Percentiles rank a stretch among this genome's conserved stretches.
phyloP scores from a whole-genome alignment of 2,888 invertebrate species.

The Plemyria rubiginata region DNA sequence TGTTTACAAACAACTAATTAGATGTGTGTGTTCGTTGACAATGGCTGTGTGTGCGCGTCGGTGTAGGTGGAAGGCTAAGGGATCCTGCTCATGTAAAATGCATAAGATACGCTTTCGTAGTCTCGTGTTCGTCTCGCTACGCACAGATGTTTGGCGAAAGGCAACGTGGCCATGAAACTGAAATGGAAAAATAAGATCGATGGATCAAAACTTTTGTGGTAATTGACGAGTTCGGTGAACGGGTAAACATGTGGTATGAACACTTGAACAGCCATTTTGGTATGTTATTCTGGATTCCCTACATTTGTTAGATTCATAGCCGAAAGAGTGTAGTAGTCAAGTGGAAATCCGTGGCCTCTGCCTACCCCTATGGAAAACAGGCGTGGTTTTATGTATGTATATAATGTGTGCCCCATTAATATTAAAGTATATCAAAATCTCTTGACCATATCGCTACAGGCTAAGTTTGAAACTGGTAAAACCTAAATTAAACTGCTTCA shows the following conservation, averaged over 20 bases:
- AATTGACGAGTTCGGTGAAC: slow-evolving; percentile 2
- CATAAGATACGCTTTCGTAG: slow-evolving; percentile 84
- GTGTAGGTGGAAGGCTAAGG: slow-evolving; percentile 50
- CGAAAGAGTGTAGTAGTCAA: too few relatives aligned
- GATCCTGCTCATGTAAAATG: slow-evolving; percentile 86
- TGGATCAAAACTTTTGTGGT: slow-evolving; percentile 1
- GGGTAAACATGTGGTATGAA: neutral
- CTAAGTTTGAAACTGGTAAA: too few relatives aligned
- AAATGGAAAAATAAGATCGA: slow-evolving; percentile 45
- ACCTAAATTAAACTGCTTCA: too few relatives aligned
- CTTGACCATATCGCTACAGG: too few relatives aligned
- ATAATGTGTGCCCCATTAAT: too few relatives aligned
- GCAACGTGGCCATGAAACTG: slow-evolving; percentile 67
- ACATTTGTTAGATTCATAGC: too few relatives aligned
- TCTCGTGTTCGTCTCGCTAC: slow-evolving; percentile 71
- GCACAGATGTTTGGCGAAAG: slow-evolving; percentile 77
- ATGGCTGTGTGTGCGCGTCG: slow-evolving; percentile 49
- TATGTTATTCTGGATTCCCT: too few relatives aligned
- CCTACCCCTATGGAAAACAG: too few relatives aligned
- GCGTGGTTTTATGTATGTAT: too few relatives aligned
- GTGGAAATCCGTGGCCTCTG: too few relatives aligned
- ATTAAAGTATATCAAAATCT: too few relatives aligned
- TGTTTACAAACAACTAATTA: slow-evolving; percentile 82
- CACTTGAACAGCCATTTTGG: too few relatives aligned
- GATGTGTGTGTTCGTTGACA: slow-evolving; percentile 61